These are phyloP conservation scores for Drosophila cognata DNA, from an alignment of 2,888 invertebrate species.

Conservation along the genomic window DNA sequence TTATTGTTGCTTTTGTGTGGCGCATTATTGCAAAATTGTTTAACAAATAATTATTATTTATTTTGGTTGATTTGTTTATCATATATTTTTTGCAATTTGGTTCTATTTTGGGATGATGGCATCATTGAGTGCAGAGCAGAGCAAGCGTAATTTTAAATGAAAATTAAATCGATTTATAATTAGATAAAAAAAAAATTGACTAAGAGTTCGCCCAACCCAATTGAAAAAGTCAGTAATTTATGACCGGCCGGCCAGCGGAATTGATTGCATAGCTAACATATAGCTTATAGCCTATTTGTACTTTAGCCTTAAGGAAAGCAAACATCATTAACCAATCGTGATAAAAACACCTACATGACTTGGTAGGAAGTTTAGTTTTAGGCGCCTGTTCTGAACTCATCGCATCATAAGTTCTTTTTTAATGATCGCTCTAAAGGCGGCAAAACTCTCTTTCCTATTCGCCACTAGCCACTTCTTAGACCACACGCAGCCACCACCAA, in stretches of 20 bases:
- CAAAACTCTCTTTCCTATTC: conserved; percentile 31
- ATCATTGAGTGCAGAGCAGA: conserved; percentile 81
- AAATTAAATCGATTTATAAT: conserved; percentile 17
- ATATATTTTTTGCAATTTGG: conserved; percentile 22
- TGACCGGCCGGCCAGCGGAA: conserved; percentile 44
- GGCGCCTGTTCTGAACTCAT: conserved; percentile 63
- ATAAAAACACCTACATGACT: conserved; percentile 1
- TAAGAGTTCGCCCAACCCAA: conserved; percentile 13
- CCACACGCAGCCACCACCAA: conserved; percentile 56
- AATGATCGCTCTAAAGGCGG: conserved; percentile 6
- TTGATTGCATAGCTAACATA: conserved; percentile 30
- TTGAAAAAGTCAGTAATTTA: conserved; percentile 80
- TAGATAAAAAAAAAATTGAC: conserved; percentile 10
- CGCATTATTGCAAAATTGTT: conserved; percentile 56
- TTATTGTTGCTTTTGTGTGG: conserved; percentile 64
- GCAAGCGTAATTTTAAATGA: conserved; percentile 45
- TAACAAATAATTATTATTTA: conserved; percentile 61
- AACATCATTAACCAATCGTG: conserved; percentile 13
- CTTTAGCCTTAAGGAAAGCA: conserved; percentile 39
- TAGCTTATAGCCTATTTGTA: conserved; percentile 19
- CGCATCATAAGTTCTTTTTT: conserved; percentile 39
- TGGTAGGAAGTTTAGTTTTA: conserved; percentile 3
- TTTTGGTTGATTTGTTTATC: neutral
- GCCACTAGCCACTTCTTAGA: conserved; percentile 55
- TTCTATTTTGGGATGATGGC: conserved; percentile 82